Base-by-base conservation (phyloP, 2,888 invertebrate species). In the Gerosis bhagava region DNA sequence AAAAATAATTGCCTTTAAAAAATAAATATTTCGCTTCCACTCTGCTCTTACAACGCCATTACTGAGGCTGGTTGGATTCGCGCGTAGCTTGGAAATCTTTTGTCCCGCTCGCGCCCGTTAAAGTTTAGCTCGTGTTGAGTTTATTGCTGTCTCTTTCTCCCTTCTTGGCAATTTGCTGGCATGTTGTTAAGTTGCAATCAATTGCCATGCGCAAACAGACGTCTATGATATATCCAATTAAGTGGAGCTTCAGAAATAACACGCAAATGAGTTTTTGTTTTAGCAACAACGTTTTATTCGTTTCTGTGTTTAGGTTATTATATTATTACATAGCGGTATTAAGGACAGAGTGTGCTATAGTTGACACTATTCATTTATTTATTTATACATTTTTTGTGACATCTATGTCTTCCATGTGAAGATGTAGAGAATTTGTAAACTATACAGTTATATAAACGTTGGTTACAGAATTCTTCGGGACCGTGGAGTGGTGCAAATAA, bases 181-280 rank as follows among this genome's bases (percentile, higher is more conserved):
- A 77, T 78, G 84, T 83, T 83, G 87, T 87, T 86, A 87, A 83
- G 81, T 82, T 81, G 88, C 89, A 89, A 89, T 89, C 89, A 89
- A 89, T 89, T 89, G 88, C 74, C 86, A 82, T 83, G 88, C 84
- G 87, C 88, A 88, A 89, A 89, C 88, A 89, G 83, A 88, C 86
- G 83, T 83, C 84, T 89, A 88, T 89, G 88, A 89, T 88, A 88
- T 86, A 89, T 88, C 88, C 88, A 87, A 89, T 89, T 89, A 89
- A 83, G 78, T 76, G 58, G 70, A 56, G 55, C 57, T 60, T 59
- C 56, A 25, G 62, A 8, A 73, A 54, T 75, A 63, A 52, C 69
- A 26, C 28, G 80, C 60, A 71, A 50, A 58, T 77, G 77, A 55
- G 43, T 57, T 62, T 67, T 67, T 56, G 34, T 52, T 46, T 51